These are phyloP conservation scores for Penelope pileata DNA, from an alignment of 2,113 vertebrate genomes.

Conservation along the genomic window DNA sequence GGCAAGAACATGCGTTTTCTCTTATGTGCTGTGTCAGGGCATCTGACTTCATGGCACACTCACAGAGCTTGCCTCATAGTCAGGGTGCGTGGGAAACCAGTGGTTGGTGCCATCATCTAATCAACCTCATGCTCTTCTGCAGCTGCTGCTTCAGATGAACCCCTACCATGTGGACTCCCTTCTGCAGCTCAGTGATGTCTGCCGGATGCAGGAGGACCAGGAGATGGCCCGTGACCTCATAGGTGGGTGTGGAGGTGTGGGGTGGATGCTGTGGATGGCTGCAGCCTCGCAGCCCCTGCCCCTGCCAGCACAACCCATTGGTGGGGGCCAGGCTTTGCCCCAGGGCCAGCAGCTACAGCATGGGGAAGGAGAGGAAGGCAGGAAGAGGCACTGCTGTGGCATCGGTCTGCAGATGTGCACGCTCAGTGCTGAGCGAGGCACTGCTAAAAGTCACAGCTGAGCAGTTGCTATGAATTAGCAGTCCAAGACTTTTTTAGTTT, in stretches of 20 bases:
- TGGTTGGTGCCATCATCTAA: neutral
- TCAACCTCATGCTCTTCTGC: neutral
- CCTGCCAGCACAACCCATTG: no score
- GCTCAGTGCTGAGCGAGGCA: neutral
- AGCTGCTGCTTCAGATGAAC: conserved; percentile 92
- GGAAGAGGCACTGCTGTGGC: neutral
- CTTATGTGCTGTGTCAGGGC: rapidly evolving
- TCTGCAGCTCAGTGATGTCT: conserved; percentile 95
- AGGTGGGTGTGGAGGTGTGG: conserved; percentile 77
- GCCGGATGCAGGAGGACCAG: conserved; percentile 95
- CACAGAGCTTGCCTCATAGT: neutral
- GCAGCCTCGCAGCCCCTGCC: no score
- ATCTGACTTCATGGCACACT: neutral
- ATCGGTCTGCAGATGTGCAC: neutral
- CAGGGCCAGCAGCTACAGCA: neutral
- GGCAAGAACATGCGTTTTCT: neutral
- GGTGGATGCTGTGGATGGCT: neutral
- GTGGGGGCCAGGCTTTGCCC: neutral
- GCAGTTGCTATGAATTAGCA: neutral
- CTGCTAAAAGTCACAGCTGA: neutral
- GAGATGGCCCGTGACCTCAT: conserved; percentile 96
- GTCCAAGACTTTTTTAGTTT: neutral
- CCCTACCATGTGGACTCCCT: conserved; percentile 95
- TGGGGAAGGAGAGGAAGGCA: neutral
- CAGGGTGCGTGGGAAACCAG: rapidly evolving